A percentile compares a stretch with the other conserved stretches of the same genome.
phyloP scores from a whole-genome alignment of 2,888 invertebrate genomes.

The Drosophila mayaguana region DNA sequence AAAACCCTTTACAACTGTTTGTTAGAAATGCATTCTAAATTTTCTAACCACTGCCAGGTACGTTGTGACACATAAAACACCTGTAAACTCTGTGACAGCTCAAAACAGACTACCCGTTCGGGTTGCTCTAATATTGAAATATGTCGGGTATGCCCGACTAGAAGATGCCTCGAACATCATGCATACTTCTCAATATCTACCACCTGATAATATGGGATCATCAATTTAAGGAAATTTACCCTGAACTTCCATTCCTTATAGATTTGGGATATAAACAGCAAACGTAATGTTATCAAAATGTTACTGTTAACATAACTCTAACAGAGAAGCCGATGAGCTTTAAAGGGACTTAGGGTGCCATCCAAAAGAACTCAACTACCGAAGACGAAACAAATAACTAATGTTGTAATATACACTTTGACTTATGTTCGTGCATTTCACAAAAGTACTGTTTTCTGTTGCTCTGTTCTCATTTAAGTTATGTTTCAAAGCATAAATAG shows the following conservation, averaged over 20 bases:
- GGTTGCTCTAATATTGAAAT: not conserved
- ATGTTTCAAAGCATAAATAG: slow-evolving; percentile 27
- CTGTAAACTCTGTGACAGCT: not conserved
- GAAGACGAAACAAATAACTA: not conserved
- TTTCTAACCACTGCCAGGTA: not conserved
- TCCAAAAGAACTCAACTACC: not conserved
- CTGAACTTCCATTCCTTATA: not conserved
- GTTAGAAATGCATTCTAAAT: not conserved
- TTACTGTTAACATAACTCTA: not conserved
- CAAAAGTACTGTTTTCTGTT: not conserved
- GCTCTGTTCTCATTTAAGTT: slow-evolving; percentile 31
- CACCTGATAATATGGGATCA: not conserved
- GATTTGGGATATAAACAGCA: not conserved
- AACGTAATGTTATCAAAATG: not conserved
- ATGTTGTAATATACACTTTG: not conserved
- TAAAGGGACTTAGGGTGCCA: not conserved
- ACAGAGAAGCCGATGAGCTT: not conserved
- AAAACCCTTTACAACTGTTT: slow-evolving; percentile 2
- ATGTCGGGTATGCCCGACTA: not conserved
- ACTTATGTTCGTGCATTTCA: not conserved
- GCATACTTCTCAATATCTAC: not conserved
- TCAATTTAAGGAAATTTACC: not conserved
- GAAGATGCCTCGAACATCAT: not conserved
- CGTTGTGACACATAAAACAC: slow-evolving; percentile 1
- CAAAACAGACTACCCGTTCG: not conserved